Base-by-base conservation (phyloP, 2,888 invertebrate genomes). In the Hemaris fuciformis region DNA sequence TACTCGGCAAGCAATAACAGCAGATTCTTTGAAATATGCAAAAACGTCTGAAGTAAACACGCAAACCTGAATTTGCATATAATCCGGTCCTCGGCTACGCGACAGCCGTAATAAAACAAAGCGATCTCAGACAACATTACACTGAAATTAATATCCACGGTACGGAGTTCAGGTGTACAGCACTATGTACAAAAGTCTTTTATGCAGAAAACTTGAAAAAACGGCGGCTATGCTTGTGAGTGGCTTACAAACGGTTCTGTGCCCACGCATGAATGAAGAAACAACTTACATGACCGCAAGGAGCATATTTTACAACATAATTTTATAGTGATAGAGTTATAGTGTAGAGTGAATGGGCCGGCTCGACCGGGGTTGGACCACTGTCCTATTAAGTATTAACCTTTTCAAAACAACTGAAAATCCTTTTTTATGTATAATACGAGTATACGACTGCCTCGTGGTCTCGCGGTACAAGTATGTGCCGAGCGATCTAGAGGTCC, bases 21-120 rank as follows among this genome's bases (percentile, higher is more conserved):
- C 20, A 34, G n/a, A 57, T 18, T 18, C 38, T 25, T 41, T 41
- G 23, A 57, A 58, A n/a, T 58, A 43, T 58, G 42, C 41, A 42
- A 41, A 25, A 53, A 31, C 18, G 18, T 31, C 31, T 18, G 48
- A 48, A 48, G 15, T 31, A 53, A 48, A 48, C 48, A 48, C 15
- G 27, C 53, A 53, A 53, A 53, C 27, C 18, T 53, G 31, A 53
- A 53, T 53, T 53, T 53, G 31, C 53, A 31, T 53, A 53, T 20
- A 53, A 31, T 53, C 53, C 53, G 53, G 27, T 53, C 53, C 18
- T 27, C 48, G 6, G 10, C 18, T 18, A 31, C 31, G 10, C 18
- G 31, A 18, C 53, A 18, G 18, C 15, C 18, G 31, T 18, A 53
- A 53, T 53, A 53, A 31, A 53, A 53, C 31, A 53, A 53, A 27